phyloP scores from a whole-genome alignment of 2,888 invertebrate species.

The Heliconius cydno region DNA sequence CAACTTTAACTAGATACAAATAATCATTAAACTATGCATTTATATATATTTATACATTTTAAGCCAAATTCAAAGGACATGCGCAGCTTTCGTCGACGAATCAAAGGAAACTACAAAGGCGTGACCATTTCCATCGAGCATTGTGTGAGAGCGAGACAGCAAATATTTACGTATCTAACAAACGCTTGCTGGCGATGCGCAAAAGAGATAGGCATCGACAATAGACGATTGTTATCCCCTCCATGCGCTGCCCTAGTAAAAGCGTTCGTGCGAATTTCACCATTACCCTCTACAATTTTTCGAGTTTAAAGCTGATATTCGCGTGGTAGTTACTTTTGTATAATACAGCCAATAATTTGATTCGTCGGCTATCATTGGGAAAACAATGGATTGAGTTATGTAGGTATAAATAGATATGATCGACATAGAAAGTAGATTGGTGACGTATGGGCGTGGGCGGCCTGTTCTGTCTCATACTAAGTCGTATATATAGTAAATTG shows the following conservation, averaged over 20 bases:
- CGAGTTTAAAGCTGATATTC: slow-evolving; percentile 54
- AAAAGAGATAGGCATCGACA: slow-evolving; percentile 80
- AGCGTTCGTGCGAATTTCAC: slow-evolving; percentile 57
- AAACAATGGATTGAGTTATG: slow-evolving; percentile 71
- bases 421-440: slow-evolving; percentile 60
- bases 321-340: slow-evolving; percentile 48
- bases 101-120: slow-evolving; percentile 73
- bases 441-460: slow-evolving; percentile 57
- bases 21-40: slow-evolving; percentile 36
- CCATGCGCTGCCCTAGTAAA: slow-evolving; percentile 68
- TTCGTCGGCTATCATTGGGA: slow-evolving; percentile 76
- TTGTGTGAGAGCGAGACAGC: slow-evolving; percentile 66
- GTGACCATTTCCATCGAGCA: slow-evolving; percentile 64
- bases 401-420: slow-evolving; percentile 64
- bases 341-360: slow-evolving; percentile 77
- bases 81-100: slow-evolving; percentile 69
- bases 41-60: slow-evolving; percentile 27
- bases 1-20: slow-evolving; percentile 40
- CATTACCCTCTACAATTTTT: slow-evolving; percentile 41
- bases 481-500: background rate
- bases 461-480: slow-evolving; percentile 36
- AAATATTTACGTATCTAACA: slow-evolving; percentile 59
- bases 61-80: slow-evolving; percentile 54
- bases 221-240: slow-evolving; percentile 83
- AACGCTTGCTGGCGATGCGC: slow-evolving; percentile 64